These are phyloP conservation scores for Pelecanus crispus DNA, from an alignment of 2,113 vertebrate genomes.

Conservation along the genomic window DNA sequence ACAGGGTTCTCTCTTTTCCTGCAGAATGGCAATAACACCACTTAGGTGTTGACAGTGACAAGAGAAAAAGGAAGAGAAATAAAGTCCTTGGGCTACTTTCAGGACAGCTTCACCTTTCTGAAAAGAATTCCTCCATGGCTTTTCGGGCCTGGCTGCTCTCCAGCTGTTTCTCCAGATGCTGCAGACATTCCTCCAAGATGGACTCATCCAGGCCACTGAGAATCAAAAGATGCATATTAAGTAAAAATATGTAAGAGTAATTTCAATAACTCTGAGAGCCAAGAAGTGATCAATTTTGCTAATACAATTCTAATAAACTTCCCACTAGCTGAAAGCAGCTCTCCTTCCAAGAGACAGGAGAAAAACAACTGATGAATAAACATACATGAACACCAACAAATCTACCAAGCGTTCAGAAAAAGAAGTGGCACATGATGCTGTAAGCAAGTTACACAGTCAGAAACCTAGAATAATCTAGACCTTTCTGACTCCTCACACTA, in stretches of 20 bases:
- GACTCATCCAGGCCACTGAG: constrained; percentile 92
- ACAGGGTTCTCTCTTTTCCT: neutral
- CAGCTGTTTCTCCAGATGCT: constrained; percentile 94
- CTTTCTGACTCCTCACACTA: neutral
- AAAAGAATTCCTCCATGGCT: constrained; percentile 98
- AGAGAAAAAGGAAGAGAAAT: neutral
- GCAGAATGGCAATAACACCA: neutral
- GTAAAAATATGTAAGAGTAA: neutral
- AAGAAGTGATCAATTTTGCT: neutral
- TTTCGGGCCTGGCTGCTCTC: constrained; percentile 94
- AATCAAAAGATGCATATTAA: neutral
- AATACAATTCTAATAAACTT: neutral
- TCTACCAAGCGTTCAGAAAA: neutral
- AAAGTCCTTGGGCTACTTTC: neutral
- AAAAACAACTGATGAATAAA: neutral
- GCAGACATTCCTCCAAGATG: constrained; percentile 93
- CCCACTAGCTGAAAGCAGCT: neutral
- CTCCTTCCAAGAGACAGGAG: neutral
- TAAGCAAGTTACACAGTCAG: neutral
- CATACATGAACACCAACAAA: neutral
- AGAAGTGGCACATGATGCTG: neutral
- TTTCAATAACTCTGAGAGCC: neutral
- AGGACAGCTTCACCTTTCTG: constrained; percentile 80
- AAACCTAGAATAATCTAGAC: neutral
- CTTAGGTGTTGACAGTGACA: neutral